Base-by-base conservation (phyloP, 2,797 vertebrate species). In the Sciaenops ocellatus region DNA sequence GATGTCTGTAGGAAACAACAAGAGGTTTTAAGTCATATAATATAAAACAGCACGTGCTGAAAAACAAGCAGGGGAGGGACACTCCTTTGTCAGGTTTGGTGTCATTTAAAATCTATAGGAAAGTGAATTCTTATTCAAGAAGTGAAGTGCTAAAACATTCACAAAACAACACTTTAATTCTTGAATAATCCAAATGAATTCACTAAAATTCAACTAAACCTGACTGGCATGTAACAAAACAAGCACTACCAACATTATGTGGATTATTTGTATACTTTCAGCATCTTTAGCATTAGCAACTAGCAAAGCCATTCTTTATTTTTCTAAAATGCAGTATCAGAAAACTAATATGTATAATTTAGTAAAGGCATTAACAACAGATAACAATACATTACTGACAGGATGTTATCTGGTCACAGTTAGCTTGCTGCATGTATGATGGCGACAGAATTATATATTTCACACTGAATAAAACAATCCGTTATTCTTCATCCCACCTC, bases 181-280 rank as follows among this genome's bases (percentile, higher is more conserved):
- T 87, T 85, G 75, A 80, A 87, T 73, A 30, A 44, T 47, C 48
- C 18, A 5, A 77, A 66, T 60, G 1, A 83, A 80, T 81, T 84
- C 61, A 85, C 18, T 69, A 38, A 80, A 78, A 78, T 73, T 78
- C 20, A 72, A 76, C 62, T 65, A 86, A 90, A 89, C 55, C 28
- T 56, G 38, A 80, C 15, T 15, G 7, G 4, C n/a, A 56, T 20
- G 22, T 41, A 42, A 60, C 22, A 73, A 59, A 70, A 68, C 47
- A 77, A 75, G 55, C 52, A 57, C 5, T 63, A 66, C n/a, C 38
- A 55, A 56, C 62, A 66, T 46, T 42, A 48, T 26, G 22, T 50
- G 2, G 47, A 66, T 65, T 71, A 48, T 62, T 71, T 57, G 5
- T 42, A 63, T 50, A 47, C 6, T 28, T 73, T 55, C 2, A 59